A percentile compares a stretch with the other conserved stretches of the same genome.
Conservation (phyloP, 2,888 invertebrate species). For the Kryphioiulus occultus region DNA sequence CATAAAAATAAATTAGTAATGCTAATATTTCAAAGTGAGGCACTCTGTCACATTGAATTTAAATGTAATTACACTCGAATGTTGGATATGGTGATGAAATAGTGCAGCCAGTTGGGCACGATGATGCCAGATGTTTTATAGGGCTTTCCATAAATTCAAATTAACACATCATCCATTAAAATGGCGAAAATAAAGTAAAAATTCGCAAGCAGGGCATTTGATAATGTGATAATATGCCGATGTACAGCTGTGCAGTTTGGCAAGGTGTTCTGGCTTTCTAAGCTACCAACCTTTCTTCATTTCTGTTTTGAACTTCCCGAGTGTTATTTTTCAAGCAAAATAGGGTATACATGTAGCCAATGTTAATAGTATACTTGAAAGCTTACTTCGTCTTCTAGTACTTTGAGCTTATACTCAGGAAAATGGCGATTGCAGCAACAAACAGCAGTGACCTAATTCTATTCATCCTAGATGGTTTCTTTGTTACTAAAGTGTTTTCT, state of each 20-base stretch:
- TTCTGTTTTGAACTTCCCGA: neutral
- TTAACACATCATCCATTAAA: neutral
- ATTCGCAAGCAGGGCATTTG: no score
- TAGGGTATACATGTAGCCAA: no score
- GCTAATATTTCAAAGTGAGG: no score
- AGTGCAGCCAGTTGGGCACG: neutral
- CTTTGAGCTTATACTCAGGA: neutral
- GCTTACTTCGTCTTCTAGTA: neutral
- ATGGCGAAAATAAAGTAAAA: no score
- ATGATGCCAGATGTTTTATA: neutral
- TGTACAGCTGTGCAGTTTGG: no score
- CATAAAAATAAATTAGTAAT: no score
- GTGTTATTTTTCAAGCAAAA: neutral
- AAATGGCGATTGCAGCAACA: neutral
- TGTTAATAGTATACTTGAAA: neutral
- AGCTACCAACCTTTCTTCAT: no score
- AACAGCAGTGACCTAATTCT: neutral
- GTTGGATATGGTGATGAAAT: neutral
- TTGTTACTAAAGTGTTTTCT: neutral
- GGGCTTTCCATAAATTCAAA: neutral
- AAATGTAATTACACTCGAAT: no score
- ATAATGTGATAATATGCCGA: no score
- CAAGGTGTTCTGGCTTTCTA: no score
- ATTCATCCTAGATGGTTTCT: neutral
- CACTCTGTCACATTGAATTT: no score